Conservation (phyloP, 1,140 invertebrate species). For the Macrotrachela quadricornifera region DNA sequence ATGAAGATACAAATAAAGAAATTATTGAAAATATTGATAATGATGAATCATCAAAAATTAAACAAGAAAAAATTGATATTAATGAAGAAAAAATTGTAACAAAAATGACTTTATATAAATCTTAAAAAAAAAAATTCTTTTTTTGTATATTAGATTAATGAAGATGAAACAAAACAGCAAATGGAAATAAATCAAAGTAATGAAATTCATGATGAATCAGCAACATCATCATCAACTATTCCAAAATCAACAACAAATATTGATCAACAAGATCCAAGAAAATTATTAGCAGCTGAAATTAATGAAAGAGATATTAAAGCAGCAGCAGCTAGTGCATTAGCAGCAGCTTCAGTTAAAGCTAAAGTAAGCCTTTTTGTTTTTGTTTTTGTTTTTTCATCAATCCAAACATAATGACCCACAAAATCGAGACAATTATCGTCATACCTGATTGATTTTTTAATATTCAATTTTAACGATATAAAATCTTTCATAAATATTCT, state of each 20-base stretch:
- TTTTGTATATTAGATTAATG: too few species aligned
- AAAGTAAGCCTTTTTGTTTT: too few species aligned
- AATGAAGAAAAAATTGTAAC: not conserved
- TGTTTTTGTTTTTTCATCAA: too few species aligned
- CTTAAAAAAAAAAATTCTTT: too few species aligned
- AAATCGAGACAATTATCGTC: too few species aligned
- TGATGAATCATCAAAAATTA: constrained; percentile 43
- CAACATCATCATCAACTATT: too few species aligned
- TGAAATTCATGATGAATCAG: constrained; percentile 9
- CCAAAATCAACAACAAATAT: constrained; percentile 11
- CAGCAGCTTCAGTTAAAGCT: constrained; percentile 90
- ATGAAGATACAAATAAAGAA: constrained; percentile 43
- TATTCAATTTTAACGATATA: too few species aligned
- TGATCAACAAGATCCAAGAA: constrained; percentile 13
- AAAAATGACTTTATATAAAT: too few species aligned
- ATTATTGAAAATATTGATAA: constrained; percentile 51
- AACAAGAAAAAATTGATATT: constrained; percentile 18
- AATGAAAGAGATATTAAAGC: constrained; percentile 30
- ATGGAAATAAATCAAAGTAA: constrained; percentile 12
- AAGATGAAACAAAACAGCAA: too few species aligned
- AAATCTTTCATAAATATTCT: too few species aligned
- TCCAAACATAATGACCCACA: too few species aligned
- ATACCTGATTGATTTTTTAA: too few species aligned
- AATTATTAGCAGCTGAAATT: not conserved
- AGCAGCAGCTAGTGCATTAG: constrained; percentile 79